Base-by-base conservation (phyloP, 1,140 invertebrate species). In the Amyelois transitella region DNA sequence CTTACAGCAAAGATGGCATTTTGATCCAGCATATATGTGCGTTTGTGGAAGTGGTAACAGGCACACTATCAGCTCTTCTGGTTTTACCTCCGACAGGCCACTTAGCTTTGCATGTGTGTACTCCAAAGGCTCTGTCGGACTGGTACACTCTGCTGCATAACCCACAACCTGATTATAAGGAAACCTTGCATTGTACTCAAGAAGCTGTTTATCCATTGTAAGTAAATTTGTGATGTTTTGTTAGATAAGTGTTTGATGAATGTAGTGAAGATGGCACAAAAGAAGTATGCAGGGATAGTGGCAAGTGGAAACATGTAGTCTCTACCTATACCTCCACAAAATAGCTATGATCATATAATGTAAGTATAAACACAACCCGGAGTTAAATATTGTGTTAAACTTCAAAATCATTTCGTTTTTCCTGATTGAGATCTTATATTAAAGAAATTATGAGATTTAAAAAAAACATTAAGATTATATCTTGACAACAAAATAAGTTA, bases 81-180 rank as follows among this genome's bases (percentile, higher is more conserved):
- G 74, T 96, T 1, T 91, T 92, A 49, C 92, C 96, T 20, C 97
- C 97, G 0, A 73, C 93, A 10, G 96, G 96, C 24, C 90, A 89
- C 1, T 91, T 97, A 32, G 75, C 83, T 6, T 88, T 99, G 2
- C 90, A 91, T 66, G 94, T 95, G 0, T 99, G 97, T 75, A 90
- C 89, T 50, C 94, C 94, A 0, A 90, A 91, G 25, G 91, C 92
- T 17, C 84, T 99, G 4, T 94, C 96, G 0, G 97, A 99, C 85
- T 99, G 97, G 97, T 99, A 99, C 80, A 98, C 97, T 0, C 81
- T 99, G 55, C 89, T 99, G 18, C 95, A 98, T 62, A 99, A 99
- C 90, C 98, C 98, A 19, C 93, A 91, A 66, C 96, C 97, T 6
- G 95, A 98, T 81, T 99, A 98, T 88, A 94, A 95, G 65, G 90